Percentiles rank a stretch among this genome's conserved stretches.
phyloP scores from a whole-genome alignment of 2,888 invertebrate genomes.

The Helleia helle region DNA sequence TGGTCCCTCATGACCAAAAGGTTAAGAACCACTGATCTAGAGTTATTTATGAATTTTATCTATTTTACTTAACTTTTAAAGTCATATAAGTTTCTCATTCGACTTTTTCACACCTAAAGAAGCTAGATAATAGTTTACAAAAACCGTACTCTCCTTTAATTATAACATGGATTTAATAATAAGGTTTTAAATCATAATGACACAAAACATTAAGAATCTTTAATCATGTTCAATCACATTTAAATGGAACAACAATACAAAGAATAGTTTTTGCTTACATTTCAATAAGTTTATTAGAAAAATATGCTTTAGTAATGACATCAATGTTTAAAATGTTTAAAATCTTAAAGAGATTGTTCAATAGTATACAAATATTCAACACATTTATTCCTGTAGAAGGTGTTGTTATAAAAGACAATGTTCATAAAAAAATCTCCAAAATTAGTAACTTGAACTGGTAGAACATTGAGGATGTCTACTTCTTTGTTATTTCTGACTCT shows the following conservation, averaged over 20 bases:
- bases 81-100: no score
- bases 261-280: slow-evolving; percentile 16
- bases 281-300: slow-evolving; percentile 31
- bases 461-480: slow-evolving; percentile 46
- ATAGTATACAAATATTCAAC: slow-evolving; percentile 73
- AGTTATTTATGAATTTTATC: no score
- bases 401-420: slow-evolving; percentile 59
- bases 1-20: no score
- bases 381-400: slow-evolving; percentile 65
- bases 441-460: slow-evolving; percentile 53
- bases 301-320: slow-evolving; percentile 23
- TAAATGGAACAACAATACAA: slow-evolving; percentile 32
- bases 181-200: no score
- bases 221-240: slow-evolving; percentile 40
- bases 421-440: slow-evolving; percentile 54
- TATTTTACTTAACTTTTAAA: no score
- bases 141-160: no score
- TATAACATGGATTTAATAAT: no score
- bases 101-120: no score
- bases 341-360: slow-evolving; percentile 40
- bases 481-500: slow-evolving; percentile 30
- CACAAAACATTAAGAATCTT: slow-evolving; percentile 31
- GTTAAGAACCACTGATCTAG: no score
- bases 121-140: no score
- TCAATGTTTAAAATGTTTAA: slow-evolving; percentile 15